A percentile compares a stretch with the other conserved stretches of the same genome.
phyloP scores from a whole-genome alignment of 1,140 invertebrate species.

The Halictus rubicundus region DNA sequence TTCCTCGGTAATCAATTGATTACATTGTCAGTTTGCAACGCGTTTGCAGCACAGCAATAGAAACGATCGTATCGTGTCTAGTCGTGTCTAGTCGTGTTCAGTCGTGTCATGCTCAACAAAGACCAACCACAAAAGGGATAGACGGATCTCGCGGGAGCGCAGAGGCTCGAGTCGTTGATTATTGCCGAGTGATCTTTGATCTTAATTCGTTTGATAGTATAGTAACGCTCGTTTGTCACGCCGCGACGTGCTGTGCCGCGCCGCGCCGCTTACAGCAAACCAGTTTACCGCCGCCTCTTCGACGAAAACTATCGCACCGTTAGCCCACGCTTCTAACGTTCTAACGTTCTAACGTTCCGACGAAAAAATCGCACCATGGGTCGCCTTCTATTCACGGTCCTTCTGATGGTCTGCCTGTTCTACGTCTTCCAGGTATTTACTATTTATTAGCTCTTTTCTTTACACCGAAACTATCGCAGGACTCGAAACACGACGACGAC shows the following conservation, averaged over 20 bases:
- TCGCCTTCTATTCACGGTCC: slow-evolving; percentile 46
- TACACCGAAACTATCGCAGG: not conserved
- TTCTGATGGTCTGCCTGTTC: slow-evolving; percentile 42
- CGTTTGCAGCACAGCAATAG: not conserved
- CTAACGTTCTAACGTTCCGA: too few relatives aligned
- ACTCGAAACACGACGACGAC: too few relatives aligned
- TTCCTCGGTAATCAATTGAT: not conserved
- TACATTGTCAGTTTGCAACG: not conserved
- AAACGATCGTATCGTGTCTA: too few relatives aligned
- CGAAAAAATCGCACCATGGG: slow-evolving; percentile 42
- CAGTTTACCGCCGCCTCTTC: slow-evolving; percentile 17
- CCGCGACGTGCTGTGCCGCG: not conserved
- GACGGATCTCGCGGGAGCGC: slow-evolving; percentile 6
- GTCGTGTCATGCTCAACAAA: not conserved
- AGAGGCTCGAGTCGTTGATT: slow-evolving; percentile 14
- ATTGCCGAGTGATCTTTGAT: slow-evolving; percentile 44
- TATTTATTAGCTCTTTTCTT: not conserved
- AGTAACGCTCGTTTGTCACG: not conserved
- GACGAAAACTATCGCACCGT: slow-evolving; percentile 1
- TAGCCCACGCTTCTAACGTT: not conserved
- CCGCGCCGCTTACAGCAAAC: not conserved
- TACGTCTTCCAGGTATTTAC: slow-evolving; percentile 54
- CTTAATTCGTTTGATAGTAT: slow-evolving; percentile 38
- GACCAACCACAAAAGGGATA: slow-evolving; percentile 2
- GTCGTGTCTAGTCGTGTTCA: too few relatives aligned